Conservation (phyloP, 2,888 invertebrate species). For the Parnassius glacialis region DNA sequence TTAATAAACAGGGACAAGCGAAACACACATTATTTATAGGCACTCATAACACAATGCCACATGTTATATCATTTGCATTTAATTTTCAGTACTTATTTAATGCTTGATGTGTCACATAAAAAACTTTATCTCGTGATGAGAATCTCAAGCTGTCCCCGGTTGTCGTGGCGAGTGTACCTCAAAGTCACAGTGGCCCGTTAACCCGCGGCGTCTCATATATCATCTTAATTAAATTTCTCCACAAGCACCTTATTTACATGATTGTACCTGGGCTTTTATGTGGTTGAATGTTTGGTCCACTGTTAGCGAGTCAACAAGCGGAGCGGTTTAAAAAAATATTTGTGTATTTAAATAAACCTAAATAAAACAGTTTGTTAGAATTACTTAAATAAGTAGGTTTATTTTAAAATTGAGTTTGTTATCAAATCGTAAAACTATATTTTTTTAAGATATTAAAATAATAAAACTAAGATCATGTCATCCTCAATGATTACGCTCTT, state of each 20-base stretch:
- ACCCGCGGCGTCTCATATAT: conserved; percentile 70
- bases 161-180: conserved; percentile 52
- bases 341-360: not conserved
- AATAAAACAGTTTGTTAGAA: too few relatives aligned
- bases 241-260: conserved; percentile 69
- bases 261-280: conserved; percentile 59
- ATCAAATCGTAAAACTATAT: too few relatives aligned
- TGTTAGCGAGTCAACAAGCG: conserved; percentile 26
- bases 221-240: conserved; percentile 81
- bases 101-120: conserved; percentile 33
- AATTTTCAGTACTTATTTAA: conserved; percentile 26
- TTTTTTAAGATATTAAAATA: too few relatives aligned
- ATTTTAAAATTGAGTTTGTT: too few relatives aligned
- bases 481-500: too few relatives aligned
- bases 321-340: conserved; percentile 1
- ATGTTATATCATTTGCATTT: conserved; percentile 18
- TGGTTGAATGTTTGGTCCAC: conserved; percentile 25
- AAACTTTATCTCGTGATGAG: conserved; percentile 32
- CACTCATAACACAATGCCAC: conserved; percentile 4
- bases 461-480: too few relatives aligned
- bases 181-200: conserved; percentile 59
- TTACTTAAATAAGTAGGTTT: too few relatives aligned
- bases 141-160: conserved; percentile 30
- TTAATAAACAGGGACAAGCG: not conserved
- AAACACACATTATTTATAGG: conserved; percentile 7